phyloP scores from a whole-genome alignment of 2,888 invertebrate genomes.

The Branchinecta sandiegonensis region DNA sequence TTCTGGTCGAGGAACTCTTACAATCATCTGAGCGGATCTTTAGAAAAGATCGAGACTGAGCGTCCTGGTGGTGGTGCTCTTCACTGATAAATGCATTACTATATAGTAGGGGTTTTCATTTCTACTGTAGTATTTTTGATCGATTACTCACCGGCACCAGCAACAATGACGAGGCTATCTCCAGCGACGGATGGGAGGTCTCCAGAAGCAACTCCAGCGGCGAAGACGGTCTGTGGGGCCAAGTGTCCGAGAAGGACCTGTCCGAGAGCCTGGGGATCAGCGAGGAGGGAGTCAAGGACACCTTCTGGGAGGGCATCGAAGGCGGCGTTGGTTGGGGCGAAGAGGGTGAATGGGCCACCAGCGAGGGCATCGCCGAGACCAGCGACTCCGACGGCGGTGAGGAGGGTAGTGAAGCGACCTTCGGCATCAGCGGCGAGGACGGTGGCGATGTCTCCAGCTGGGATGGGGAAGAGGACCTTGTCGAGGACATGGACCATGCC shows the following conservation, averaged over 20 bases:
- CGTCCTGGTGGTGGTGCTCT: too few relatives aligned
- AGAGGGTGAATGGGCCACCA: constrained; percentile 24
- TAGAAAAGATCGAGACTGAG: too few relatives aligned
- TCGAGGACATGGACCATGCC: constrained; percentile 26
- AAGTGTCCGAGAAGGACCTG: constrained; percentile 25
- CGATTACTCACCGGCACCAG: background rate
- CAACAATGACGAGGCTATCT: background rate
- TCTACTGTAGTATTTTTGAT: too few relatives aligned
- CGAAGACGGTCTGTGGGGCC: constrained; percentile 24
- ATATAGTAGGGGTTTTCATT: too few relatives aligned
- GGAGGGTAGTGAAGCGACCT: constrained; percentile 19
- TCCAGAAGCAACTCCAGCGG: constrained; percentile 24
- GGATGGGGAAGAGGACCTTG: constrained; percentile 20
- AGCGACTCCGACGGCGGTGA: constrained; percentile 19
- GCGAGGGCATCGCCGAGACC: constrained; percentile 17
- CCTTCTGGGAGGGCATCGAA: constrained; percentile 21
- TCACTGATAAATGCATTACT: too few relatives aligned
- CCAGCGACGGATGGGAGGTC: constrained; percentile 3
- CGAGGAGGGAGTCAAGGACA: constrained; percentile 20
- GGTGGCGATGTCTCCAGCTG: constrained; percentile 17
- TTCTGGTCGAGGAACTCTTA: too few relatives aligned
- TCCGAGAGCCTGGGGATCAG: constrained; percentile 23
- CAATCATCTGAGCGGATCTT: too few relatives aligned
- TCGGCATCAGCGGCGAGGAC: constrained; percentile 19
- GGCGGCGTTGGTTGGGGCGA: constrained; percentile 25